Conservation (phyloP, 2,888 invertebrate species). For the Drosophila longiperda region DNA sequence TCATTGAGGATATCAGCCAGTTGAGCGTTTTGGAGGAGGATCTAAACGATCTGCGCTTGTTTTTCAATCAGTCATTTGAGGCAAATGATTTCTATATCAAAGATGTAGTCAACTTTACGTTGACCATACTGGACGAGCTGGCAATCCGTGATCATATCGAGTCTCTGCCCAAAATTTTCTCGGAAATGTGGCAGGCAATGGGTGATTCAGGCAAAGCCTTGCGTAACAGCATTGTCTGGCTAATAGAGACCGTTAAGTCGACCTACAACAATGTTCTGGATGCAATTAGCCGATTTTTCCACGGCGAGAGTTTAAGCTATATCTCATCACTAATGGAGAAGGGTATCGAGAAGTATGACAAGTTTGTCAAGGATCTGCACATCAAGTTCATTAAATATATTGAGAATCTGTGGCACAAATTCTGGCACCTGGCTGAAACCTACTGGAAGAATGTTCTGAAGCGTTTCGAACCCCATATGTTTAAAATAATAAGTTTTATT, state of each 20-base stretch:
- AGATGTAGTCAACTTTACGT: constrained; percentile 89
- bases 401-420: constrained; percentile 90
- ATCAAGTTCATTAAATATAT: constrained; percentile 89
- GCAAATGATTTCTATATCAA: constrained; percentile 94
- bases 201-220: constrained; percentile 93
- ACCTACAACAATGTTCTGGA: constrained; percentile 90
- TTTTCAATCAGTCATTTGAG: constrained; percentile 91
- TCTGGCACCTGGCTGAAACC: constrained; percentile 87
- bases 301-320: constrained; percentile 91
- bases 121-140: constrained; percentile 91
- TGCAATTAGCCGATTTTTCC: constrained; percentile 89
- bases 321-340: constrained; percentile 89
- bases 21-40: constrained; percentile 89
- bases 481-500: constrained; percentile 90
- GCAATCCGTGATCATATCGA: constrained; percentile 91
- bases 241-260: constrained; percentile 88
- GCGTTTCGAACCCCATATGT: constrained; percentile 91
- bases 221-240: constrained; percentile 90
- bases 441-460: constrained; percentile 91
- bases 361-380: constrained; percentile 91
- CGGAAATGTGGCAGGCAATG: constrained; percentile 94
- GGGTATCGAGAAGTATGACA: constrained; percentile 91
- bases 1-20: constrained; percentile 89
- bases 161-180: constrained; percentile 91
- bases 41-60: constrained; percentile 87